phyloP scores from a whole-genome alignment of 2,797 vertebrate genomes.

The Acrossocheilus wenchowensis region DNA sequence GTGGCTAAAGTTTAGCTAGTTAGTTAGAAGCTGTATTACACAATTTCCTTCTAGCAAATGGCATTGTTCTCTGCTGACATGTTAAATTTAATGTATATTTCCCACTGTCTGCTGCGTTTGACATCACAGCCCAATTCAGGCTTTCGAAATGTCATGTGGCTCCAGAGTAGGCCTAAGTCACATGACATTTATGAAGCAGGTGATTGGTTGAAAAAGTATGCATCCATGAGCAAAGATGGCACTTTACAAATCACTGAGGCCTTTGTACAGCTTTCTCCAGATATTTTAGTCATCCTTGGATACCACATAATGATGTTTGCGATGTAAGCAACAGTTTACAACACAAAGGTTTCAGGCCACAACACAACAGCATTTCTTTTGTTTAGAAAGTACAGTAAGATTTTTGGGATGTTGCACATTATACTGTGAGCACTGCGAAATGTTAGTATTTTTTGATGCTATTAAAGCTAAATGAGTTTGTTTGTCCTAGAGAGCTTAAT shows the following conservation, averaged over 20 bases:
- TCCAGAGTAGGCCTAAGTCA: not conserved
- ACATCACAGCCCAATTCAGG: not conserved
- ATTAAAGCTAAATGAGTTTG: not conserved
- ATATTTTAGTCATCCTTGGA: not conserved
- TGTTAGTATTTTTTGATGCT: not conserved
- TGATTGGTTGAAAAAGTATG: constrained; percentile 3
- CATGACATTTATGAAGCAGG: not conserved
- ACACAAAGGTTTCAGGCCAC: not conserved
- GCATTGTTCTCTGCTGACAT: not conserved
- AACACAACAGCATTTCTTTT: not conserved
- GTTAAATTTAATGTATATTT: not conserved
- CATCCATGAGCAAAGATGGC: not conserved
- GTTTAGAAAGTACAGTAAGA: not conserved
- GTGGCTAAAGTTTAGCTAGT: not conserved
- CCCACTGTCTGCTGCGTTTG: not conserved
- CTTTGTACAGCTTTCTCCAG: not conserved
- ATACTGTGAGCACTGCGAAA: not conserved
- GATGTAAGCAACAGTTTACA: not conserved
- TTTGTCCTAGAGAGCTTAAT: not conserved
- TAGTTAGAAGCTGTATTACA: not conserved
- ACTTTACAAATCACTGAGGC: not conserved
- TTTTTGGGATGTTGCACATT: not conserved
- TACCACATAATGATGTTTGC: not conserved
- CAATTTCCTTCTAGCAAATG: not conserved
- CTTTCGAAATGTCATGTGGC: not conserved